These are phyloP conservation scores for Peromyscus californicus DNA, from an alignment of 2,113 vertebrate species.

Conservation along the genomic window DNA sequence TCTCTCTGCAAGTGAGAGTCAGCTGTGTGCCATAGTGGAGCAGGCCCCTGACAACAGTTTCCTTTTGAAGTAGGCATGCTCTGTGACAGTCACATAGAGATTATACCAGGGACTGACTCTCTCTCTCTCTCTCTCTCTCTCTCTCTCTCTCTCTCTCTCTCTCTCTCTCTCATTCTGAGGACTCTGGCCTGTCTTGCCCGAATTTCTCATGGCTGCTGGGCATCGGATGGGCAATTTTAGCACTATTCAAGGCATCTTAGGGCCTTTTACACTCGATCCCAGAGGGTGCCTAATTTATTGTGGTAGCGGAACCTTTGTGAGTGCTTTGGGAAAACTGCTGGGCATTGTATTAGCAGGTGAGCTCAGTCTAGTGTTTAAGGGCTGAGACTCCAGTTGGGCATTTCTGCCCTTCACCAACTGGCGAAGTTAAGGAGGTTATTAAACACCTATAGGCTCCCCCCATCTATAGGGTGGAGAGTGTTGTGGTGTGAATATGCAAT, in stretches of 20 bases:
- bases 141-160: not conserved
- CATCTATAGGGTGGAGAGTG: not conserved
- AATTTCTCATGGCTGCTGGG: not conserved
- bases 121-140: not conserved
- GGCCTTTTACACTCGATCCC: not conserved
- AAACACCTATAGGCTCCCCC: not conserved
- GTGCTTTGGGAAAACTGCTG: too few species aligned
- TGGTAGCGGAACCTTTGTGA: not conserved
- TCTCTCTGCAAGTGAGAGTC: fast-evolving
- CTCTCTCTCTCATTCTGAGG: not conserved
- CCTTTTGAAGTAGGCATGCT: not conserved
- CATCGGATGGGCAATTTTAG: not conserved
- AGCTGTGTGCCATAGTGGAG: not conserved
- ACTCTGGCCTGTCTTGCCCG: not conserved
- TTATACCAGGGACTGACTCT: too few species aligned
- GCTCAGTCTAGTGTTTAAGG: not conserved
- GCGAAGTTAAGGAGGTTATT: not conserved
- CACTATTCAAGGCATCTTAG: not conserved
- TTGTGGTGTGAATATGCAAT: not conserved
- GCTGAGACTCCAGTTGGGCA: not conserved
- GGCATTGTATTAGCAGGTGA: not conserved
- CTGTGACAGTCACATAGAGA: not conserved
- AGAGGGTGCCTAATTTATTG: not conserved
- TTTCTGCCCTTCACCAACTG: not conserved
- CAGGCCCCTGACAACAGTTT: fast-evolving